A percentile compares a stretch with the other conserved stretches of the same genome.
Evolutionary conservation across 2,888 invertebrate genomes (phyloP).

Genomic region (Quadriops clusia): DNA sequence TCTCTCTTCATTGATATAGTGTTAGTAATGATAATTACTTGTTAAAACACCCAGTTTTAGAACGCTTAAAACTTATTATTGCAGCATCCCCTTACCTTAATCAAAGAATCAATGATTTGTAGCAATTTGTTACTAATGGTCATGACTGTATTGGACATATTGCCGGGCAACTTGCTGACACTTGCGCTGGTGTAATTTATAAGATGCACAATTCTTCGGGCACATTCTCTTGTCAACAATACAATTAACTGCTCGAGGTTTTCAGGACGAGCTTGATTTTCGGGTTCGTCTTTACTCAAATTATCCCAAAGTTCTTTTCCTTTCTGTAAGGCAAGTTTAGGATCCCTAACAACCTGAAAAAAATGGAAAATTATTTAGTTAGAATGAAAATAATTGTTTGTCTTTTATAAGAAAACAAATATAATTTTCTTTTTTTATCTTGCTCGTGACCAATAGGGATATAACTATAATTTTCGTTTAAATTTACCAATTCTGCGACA

Average conservation of each 20-base stretch:
- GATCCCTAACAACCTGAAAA: constrained; percentile 63
- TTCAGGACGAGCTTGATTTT: constrained; percentile 70
- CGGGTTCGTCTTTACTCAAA: constrained; percentile 67
- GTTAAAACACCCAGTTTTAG: no score
- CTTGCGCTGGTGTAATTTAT: constrained; percentile 56
- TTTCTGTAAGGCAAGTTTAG: constrained; percentile 60
- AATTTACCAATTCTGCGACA: constrained; percentile 62
- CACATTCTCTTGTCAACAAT: constrained; percentile 63
- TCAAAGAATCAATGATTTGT: constrained; percentile 47
- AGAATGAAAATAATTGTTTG: not conserved
- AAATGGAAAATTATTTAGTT: constrained; percentile 5
- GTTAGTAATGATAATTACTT: no score
- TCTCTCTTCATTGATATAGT: no score
- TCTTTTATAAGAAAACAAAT: not conserved
- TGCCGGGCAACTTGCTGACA: constrained; percentile 44
- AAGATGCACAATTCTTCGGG: constrained; percentile 64
- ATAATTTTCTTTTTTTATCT: not conserved
- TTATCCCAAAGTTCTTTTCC: constrained; percentile 59
- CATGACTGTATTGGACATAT: constrained; percentile 22
- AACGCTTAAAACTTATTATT: no score
- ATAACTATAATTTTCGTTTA: not conserved
- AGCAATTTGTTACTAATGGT: constrained; percentile 43
- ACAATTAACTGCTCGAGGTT: constrained; percentile 69
- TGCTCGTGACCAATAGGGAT: not conserved
- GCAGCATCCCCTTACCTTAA: constrained; percentile 44